phyloP scores from a whole-genome alignment of 2,797 vertebrate genomes.

The Tympanoctomys barrerae region DNA sequence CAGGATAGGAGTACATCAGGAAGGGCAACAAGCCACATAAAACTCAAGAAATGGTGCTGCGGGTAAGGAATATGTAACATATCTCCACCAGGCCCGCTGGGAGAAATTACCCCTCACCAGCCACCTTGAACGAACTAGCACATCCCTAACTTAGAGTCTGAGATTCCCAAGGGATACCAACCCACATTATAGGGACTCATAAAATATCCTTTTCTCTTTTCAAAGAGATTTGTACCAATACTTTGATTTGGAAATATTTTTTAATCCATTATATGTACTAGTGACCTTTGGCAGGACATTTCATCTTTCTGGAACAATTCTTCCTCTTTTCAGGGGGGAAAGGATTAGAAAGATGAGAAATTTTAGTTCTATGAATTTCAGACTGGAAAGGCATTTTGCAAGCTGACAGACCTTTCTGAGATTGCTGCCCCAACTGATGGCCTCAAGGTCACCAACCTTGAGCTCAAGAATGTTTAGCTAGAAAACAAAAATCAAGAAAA shows the following conservation, averaged over 20 bases:
- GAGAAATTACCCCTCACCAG: not conserved
- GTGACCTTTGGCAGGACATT: slow-evolving; percentile 36
- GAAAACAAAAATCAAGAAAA: slow-evolving; percentile 49
- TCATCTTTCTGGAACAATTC: not conserved
- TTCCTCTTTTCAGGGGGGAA: not conserved
- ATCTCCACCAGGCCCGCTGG: not conserved
- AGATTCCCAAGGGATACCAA: not conserved
- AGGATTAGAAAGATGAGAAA: not conserved
- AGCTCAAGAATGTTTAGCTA: not conserved
- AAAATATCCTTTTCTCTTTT: slow-evolving; percentile 22
- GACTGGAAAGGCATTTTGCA: slow-evolving; percentile 13
- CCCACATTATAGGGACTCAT: not conserved
- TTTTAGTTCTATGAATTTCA: slow-evolving; percentile 48
- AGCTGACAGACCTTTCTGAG: slow-evolving; percentile 34
- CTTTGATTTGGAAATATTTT: slow-evolving; percentile 36
- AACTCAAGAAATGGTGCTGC: not conserved
- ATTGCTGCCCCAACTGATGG: not conserved
- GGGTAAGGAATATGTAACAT: rapidly evolving
- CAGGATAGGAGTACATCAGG: not conserved
- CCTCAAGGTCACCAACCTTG: slow-evolving; percentile 15
- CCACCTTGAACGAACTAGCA: slow-evolving; percentile 4
- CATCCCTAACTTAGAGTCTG: not conserved
- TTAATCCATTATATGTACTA: not conserved
- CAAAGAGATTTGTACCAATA: not conserved
- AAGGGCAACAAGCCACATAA: not conserved